phyloP scores from a whole-genome alignment of 2,113 vertebrate species.

The Galbula dea region DNA sequence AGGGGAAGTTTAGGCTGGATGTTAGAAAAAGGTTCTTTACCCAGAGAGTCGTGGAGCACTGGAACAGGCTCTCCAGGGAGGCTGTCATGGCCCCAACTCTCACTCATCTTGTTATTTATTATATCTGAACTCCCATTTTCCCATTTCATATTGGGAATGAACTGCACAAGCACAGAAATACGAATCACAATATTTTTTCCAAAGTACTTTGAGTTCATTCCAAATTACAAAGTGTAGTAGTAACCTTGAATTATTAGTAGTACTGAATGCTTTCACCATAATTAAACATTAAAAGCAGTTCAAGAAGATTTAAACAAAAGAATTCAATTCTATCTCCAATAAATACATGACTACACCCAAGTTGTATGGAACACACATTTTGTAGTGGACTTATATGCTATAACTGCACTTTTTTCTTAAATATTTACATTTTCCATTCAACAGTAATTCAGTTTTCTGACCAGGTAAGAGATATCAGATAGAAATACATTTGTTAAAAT shows the following conservation, averaged over 20 bases:
- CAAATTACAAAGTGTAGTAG: not conserved
- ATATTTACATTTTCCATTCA: not conserved
- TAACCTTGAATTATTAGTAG: not conserved
- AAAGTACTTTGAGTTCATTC: not conserved
- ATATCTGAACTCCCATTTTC: not conserved
- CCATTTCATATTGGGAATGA: not conserved
- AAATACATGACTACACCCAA: not conserved
- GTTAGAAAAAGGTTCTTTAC: too few relatives aligned
- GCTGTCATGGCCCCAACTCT: too few relatives aligned
- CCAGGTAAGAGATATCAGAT: not conserved
- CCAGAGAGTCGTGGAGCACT: too few relatives aligned
- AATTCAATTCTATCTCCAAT: not conserved
- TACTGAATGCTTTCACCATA: not conserved
- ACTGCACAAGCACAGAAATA: not conserved
- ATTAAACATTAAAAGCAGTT: not conserved
- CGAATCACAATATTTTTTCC: not conserved
- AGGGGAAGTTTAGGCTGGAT: too few relatives aligned
- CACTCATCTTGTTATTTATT: not conserved
- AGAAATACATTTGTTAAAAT: not conserved
- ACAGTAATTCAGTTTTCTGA: not conserved
- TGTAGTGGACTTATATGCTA: not conserved
- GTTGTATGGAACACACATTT: not conserved
- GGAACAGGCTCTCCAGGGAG: too few relatives aligned
- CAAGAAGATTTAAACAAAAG: not conserved
- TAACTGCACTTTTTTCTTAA: not conserved